phyloP scores from a whole-genome alignment of 2,113 vertebrate genomes.

The Rutilus rutilus region DNA sequence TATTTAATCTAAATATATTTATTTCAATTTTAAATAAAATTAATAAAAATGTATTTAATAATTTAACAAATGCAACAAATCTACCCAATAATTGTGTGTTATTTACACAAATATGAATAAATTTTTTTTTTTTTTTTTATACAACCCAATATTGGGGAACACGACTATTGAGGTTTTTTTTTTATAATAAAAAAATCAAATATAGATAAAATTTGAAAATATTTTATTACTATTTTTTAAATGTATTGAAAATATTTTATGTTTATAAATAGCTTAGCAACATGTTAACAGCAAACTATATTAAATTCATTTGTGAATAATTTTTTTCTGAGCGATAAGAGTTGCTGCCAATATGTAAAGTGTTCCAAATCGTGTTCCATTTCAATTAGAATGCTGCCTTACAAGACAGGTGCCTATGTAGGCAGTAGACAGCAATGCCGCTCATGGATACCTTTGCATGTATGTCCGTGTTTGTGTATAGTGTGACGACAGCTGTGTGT shows the following conservation, averaged over 20 bases:
- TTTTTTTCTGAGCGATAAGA: neutral
- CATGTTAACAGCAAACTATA: too few species aligned
- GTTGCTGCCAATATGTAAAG: neutral
- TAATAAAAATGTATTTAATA: too few species aligned
- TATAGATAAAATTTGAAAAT: neutral
- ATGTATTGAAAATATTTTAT: neutral
- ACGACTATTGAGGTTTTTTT: too few species aligned
- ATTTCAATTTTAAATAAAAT: too few species aligned
- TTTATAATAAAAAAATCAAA: neutral
- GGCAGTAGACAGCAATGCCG: neutral
- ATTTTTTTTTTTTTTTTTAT: too few species aligned
- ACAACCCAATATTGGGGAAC: too few species aligned
- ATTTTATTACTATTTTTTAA: neutral
- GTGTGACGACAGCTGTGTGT: constrained; percentile 15
- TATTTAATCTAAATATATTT: neutral
- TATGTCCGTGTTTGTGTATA: neutral
- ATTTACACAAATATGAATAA: too few species aligned
- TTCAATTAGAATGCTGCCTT: neutral
- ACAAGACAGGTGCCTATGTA: neutral
- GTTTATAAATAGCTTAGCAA: neutral
- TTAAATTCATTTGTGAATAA: neutral
- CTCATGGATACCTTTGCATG: neutral
- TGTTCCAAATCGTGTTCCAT: neutral
- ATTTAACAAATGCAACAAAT: too few species aligned
- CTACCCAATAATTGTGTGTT: neutral